Conservation (phyloP, 2,113 vertebrate genomes). For the crab-eating macaque (Macaca fascicularis) region DNA sequence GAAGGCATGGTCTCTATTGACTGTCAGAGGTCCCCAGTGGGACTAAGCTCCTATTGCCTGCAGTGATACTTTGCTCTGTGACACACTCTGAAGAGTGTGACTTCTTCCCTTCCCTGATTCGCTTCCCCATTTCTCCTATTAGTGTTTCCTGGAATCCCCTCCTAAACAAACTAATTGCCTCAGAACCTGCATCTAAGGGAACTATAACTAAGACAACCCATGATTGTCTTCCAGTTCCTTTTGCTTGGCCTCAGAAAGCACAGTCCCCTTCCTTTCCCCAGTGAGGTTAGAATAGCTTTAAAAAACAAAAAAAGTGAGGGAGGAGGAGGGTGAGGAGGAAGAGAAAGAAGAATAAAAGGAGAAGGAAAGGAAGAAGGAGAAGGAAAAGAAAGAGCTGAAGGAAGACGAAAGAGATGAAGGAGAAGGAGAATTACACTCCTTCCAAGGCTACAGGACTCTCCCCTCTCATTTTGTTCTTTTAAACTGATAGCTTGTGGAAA, state of each 20-base stretch:
- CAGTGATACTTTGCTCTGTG: fast-evolving
- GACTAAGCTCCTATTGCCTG: not conserved
- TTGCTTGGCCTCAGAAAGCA: not conserved
- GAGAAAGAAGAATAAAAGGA: not conserved
- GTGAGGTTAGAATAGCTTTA: not conserved
- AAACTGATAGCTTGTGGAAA: not conserved
- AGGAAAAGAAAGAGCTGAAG: not conserved
- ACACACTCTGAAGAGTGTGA: too few relatives aligned
- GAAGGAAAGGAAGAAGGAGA: too few relatives aligned
- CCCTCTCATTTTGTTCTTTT: not conserved
- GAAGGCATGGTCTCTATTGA: not conserved
- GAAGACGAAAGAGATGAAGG: too few relatives aligned
- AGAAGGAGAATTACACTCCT: too few relatives aligned
- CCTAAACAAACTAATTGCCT: not conserved
- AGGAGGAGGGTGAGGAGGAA: not conserved
- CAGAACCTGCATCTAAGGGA: not conserved
- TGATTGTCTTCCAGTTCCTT: not conserved
- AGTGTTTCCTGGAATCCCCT: too few relatives aligned
- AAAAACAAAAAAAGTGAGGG: not conserved
- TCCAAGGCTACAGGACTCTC: not conserved
- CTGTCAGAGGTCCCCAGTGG: not conserved
- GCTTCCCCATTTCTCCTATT: too few relatives aligned
- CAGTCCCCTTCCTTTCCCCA: not conserved
- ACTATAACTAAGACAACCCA: not conserved
- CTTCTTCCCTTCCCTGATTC: not conserved